A percentile compares a stretch with the other conserved stretches of the same genome.
Conservation (phyloP, 1,140 invertebrate species). For the Euura lappo region DNA sequence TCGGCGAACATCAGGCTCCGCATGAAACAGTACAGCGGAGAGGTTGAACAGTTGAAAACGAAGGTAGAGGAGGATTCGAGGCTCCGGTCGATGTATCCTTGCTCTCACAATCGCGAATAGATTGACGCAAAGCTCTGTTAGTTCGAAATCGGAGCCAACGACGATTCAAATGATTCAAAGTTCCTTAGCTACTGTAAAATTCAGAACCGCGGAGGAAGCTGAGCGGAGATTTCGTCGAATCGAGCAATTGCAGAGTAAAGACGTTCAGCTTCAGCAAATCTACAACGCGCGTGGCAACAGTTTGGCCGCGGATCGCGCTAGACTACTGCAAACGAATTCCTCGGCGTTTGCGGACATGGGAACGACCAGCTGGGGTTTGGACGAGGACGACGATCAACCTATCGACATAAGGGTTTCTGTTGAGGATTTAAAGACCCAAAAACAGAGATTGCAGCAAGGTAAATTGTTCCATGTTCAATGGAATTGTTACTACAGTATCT, state of each 20-base stretch:
- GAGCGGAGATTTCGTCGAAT: conserved; percentile 66
- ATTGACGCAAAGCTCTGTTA: too few relatives aligned
- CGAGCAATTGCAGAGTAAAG: conserved; percentile 65
- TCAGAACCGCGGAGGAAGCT: conserved; percentile 66
- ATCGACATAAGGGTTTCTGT: conserved; percentile 42
- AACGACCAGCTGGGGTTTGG: conserved; percentile 56
- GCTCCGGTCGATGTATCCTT: conserved; percentile 63
- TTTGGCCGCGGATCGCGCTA: conserved; percentile 34
- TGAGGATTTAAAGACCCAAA: conserved; percentile 44
- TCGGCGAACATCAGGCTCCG: conserved; percentile 66
- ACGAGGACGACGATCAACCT: conserved; percentile 43
- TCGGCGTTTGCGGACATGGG: conserved; percentile 57
- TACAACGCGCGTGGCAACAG: conserved; percentile 57
- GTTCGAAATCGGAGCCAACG: too few relatives aligned
- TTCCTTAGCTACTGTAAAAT: conserved; percentile 47
- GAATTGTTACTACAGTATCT: conserved; percentile 5
- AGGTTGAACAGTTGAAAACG: conserved; percentile 66
- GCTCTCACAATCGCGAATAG: not conserved
- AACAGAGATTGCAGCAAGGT: conserved; percentile 46
- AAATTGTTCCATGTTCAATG: conserved; percentile 14
- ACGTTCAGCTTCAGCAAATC: conserved; percentile 63
- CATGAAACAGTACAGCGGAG: conserved; percentile 67
- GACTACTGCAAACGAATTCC: conserved; percentile 38
- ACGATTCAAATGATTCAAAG: too few relatives aligned
- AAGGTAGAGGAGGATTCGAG: conserved; percentile 62